Evolutionary conservation across 2,888 invertebrate species (phyloP), one percentile per base, ranked within the genome.

Genomic region (Corythucha ciliata): DNA sequence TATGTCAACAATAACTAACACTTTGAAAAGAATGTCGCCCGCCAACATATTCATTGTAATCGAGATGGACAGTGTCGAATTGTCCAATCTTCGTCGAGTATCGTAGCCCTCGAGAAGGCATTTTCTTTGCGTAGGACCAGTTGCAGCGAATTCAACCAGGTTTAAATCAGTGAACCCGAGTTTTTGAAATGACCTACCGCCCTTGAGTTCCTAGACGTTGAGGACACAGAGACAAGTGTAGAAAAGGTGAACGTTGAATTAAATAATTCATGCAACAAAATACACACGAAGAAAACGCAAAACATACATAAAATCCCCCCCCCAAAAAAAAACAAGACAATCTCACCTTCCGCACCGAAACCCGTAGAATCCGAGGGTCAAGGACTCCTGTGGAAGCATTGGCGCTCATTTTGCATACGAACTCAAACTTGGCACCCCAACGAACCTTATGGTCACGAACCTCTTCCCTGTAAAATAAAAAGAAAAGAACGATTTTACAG

Each of bases 101-200:
- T 93, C 92, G 72, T 97, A 97, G 16, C 94, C 97, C 72, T 96
- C 94, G 57, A 97, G 76, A 58, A 97, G 78, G 69, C 88, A 94
- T 63, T 89, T 82, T 59, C 89, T 79, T 62, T 82, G 79, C 53
- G 83, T 82, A 64, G 83, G 77, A 33, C 94, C 96, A 33, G 91
- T 83, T 58, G 93, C 96, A 50, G 97, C 96, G 71, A 88, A 88
- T 74, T 96, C 93, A 53, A 96, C 90, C 67, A 97, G 78, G 74
- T 98, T 96, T 65, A 97, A 77, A 74, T 96, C 94, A 63, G 89
- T 93, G 76, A 92, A 97, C 61, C 97, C 97, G 64, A 98, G 79
- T 76, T 97, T 97, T 72, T 88, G 88, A 72, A 82, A 89, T 59
- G 89, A 83, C 59, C 86, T 77, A 46, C 92, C 91, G 44, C 80